Percentiles rank a stretch among this genome's conserved stretches.
Evolutionary conservation across 1,140 invertebrate species (phyloP).

Genomic region (Spodoptera litura): DNA sequence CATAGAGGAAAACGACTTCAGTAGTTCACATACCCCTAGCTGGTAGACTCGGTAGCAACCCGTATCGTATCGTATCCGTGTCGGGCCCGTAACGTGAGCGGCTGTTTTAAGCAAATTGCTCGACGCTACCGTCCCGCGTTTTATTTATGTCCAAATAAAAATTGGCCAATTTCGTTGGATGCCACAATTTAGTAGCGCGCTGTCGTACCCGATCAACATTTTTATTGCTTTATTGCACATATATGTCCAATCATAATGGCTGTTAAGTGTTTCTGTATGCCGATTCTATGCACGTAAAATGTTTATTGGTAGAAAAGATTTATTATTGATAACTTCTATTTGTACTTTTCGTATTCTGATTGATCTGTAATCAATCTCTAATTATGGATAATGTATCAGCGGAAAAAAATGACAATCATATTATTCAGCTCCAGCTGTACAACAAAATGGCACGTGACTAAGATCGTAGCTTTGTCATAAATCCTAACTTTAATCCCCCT

Average conservation of each 20-base stretch:
- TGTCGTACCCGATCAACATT: conserved; percentile 52
- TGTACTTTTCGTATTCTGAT: too few species aligned
- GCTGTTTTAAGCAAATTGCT: conserved; percentile 81
- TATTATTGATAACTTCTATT: not conserved
- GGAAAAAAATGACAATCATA: too few species aligned
- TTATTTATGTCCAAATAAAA: conserved; percentile 70
- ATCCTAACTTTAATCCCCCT: too few species aligned
- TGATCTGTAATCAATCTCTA: too few species aligned
- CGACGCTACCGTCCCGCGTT: conserved; percentile 60
- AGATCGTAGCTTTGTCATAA: too few species aligned
- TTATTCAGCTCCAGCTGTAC: too few species aligned
- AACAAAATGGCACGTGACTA: too few species aligned
- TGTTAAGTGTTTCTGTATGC: conserved; percentile 16
- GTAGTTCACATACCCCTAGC: not conserved
- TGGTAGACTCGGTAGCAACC: not conserved
- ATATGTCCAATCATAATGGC: conserved; percentile 57
- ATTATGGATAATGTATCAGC: too few species aligned
- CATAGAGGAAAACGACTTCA: not conserved
- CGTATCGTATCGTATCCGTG: not conserved
- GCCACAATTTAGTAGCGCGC: conserved; percentile 66
- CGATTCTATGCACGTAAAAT: not conserved
- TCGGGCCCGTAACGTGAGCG: conserved; percentile 44
- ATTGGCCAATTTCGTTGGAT: conserved; percentile 70
- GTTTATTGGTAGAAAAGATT: not conserved
- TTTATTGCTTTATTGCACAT: conserved; percentile 44